Percentiles rank a stretch among this genome's conserved stretches.
Evolutionary conservation across 1,140 invertebrate genomes (phyloP).

Genomic region (Panulirus ornatus): DNA sequence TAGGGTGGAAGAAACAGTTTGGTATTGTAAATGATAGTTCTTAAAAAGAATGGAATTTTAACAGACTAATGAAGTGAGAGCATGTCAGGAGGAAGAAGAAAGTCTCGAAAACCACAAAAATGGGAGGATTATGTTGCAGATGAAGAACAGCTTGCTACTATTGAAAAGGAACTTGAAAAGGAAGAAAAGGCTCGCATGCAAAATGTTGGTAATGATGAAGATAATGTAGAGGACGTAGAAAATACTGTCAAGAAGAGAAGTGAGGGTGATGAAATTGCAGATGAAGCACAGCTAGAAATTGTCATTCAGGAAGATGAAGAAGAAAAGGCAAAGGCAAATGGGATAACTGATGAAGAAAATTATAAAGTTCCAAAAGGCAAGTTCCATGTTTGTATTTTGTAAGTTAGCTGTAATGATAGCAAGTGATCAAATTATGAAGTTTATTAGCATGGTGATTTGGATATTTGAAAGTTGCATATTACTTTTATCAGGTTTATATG

Average conservation of each 20-base stretch:
- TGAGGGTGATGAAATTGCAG: neutral
- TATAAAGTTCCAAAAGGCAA: no score
- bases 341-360: neutral
- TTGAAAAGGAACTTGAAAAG: slow-evolving; percentile 53
- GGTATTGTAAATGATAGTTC: no score
- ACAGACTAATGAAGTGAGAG: neutral
- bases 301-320: neutral
- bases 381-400: no score
- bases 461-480: no score
- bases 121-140: slow-evolving; percentile 62
- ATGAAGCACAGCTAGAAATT: neutral
- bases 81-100: slow-evolving; percentile 47
- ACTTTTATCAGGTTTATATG: no score
- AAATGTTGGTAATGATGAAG: slow-evolving; percentile 8
- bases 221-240: slow-evolving; percentile 35
- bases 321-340: neutral
- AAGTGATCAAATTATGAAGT: no score
- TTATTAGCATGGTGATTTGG: no score
- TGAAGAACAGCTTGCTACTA: slow-evolving; percentile 50
- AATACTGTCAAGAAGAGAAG: neutral
- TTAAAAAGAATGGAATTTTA: no score
- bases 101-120: slow-evolving; percentile 60
- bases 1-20: no score
- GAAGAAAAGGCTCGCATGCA: slow-evolving; percentile 42
- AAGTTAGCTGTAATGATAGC: no score